phyloP scores from a whole-genome alignment of 2,113 vertebrate genomes.

The Chaenocephalus aceratus region DNA sequence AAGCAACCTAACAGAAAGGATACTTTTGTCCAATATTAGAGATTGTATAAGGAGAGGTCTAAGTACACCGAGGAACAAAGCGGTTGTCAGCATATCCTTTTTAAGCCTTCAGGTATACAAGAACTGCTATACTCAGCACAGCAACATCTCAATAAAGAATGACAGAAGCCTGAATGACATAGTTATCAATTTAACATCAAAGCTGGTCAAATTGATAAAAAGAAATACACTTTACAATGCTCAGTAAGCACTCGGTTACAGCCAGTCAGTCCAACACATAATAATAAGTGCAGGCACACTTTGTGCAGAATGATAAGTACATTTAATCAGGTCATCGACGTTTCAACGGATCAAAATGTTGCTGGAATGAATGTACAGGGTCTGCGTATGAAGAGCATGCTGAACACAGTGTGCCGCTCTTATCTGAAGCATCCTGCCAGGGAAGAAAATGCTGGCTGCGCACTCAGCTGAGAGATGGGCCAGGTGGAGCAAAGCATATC shows the following conservation, averaged over 20 bases:
- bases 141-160: background rate
- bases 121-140: background rate
- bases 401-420: conserved; percentile 57
- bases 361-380: conserved; percentile 30
- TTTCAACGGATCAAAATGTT: conserved; percentile 53
- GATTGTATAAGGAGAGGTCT: background rate
- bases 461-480: conserved; percentile 60
- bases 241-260: conserved; percentile 1
- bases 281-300: conserved; percentile 21
- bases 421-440: conserved; percentile 59
- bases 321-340: conserved; percentile 47
- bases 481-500: conserved; percentile 59
- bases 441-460: conserved; percentile 67
- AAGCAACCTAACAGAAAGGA: background rate
- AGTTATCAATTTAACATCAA: conserved; percentile 18
- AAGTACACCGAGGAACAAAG: background rate
- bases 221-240: conserved; percentile 2
- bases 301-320: conserved; percentile 22
- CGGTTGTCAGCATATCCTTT: background rate
- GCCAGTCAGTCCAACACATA: background rate
- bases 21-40: background rate
- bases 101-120: background rate
- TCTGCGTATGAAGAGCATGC: conserved; percentile 36
- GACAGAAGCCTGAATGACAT: background rate
- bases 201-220: conserved; percentile 7